phyloP scores from a whole-genome alignment of 2,797 vertebrate genomes.

The Pteronotus mesoamericanus region DNA sequence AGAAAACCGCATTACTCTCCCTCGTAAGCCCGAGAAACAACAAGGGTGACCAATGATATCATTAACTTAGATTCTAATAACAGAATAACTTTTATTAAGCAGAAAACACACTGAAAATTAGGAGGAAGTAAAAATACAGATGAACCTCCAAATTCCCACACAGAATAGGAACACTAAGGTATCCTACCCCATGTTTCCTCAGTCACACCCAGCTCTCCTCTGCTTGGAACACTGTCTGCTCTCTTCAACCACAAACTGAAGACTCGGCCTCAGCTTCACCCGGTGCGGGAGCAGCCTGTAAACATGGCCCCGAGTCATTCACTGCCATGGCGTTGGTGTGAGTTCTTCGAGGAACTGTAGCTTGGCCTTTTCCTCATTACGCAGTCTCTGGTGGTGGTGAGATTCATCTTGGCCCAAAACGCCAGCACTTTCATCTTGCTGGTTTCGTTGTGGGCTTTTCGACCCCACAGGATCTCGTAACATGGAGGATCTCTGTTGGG shows the following conservation, averaged over 20 bases:
- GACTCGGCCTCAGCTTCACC: background rate
- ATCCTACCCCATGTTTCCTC: background rate
- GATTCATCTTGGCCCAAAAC: constrained; percentile 37
- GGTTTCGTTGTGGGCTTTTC: background rate
- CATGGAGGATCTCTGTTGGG: background rate
- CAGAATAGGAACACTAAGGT: background rate
- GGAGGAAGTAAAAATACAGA: background rate
- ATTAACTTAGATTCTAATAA: background rate
- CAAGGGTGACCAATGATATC: background rate
- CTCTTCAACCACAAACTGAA: background rate
- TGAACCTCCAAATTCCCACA: background rate
- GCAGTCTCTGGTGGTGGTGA: background rate
- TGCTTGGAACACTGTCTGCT: background rate
- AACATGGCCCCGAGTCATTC: background rate
- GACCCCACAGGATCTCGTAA: background rate
- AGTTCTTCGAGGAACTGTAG: background rate
- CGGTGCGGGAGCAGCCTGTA: background rate
- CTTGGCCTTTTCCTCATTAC: background rate
- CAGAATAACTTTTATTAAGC: background rate
- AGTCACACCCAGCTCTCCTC: background rate
- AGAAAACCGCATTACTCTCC: background rate
- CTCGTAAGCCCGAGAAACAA: background rate
- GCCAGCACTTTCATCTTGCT: constrained; percentile 22
- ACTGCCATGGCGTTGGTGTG: background rate
- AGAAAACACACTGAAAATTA: background rate